Evolutionary conservation across 2,888 invertebrate species (phyloP).

Genomic region (Nymphalis urticae): DNA sequence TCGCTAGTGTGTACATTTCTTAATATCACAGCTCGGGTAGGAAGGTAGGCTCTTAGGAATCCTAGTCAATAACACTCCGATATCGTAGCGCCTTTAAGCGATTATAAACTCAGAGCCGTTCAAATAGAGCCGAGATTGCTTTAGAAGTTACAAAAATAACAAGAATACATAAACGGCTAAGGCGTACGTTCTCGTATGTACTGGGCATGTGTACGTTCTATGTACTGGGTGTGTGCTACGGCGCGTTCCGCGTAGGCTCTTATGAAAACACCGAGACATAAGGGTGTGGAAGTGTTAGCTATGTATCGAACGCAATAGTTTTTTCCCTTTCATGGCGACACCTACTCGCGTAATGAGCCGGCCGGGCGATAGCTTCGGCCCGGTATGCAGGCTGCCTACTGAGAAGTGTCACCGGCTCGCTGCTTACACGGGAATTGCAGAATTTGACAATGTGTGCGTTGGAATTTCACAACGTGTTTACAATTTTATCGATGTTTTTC

Average conservation of each 20-base stretch:
- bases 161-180: slow-evolving; percentile 3
- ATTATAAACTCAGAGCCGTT: not conserved
- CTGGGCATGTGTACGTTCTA: not conserved
- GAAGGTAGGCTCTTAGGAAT: slow-evolving; percentile 14
- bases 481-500: no score
- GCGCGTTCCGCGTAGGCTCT: not conserved
- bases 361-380: not conserved
- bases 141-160: not conserved
- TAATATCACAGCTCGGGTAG: slow-evolving; percentile 2
- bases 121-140: not conserved
- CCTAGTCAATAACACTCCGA: slow-evolving; percentile 15
- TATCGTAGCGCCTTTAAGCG: not conserved
- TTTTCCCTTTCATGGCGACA: slow-evolving; percentile 3
- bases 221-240: not conserved
- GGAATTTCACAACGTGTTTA: no score
- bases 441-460: not conserved
- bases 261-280: not conserved
- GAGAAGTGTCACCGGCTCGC: not conserved
- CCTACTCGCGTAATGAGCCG: not conserved
- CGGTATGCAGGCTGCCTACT: not conserved
- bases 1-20: slow-evolving; percentile 6
- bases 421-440: not conserved
- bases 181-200: not conserved
- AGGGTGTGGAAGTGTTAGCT: slow-evolving; percentile 8
- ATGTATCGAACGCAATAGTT: not conserved